Base-by-base conservation (phyloP, 2,797 vertebrate genomes). In the Toxotes lorentzi region DNA sequence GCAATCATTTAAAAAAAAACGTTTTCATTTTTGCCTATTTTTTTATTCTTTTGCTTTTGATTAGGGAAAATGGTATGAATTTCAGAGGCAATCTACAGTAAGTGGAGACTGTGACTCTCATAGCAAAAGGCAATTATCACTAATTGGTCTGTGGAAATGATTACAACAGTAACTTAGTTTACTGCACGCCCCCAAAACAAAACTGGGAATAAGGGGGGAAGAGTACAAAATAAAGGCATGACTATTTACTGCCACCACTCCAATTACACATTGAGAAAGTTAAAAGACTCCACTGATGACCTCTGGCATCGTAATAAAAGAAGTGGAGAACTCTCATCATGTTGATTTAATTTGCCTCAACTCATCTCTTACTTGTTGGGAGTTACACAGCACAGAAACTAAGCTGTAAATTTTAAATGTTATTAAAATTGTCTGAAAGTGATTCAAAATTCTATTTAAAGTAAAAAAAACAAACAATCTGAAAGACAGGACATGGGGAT, bases 281-380 rank as follows among this genome's bases (percentile, higher is more conserved):
- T 95, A 95, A 94, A 90, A 94, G 90, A 95, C 93, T 95, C 82
- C 61, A 3, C 83, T 76, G 84, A 93, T 90, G 89, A 93, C 92
- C 91, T 74, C 86, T 87, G 90, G 91, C 91, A 91, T 83, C 75
- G 69, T 91, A 92, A 94, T 92, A 87, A 94, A 91, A 85, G 83
- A 84, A 90, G 86, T 89, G 70, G 73, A 67, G 78, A 84, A 76
- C 79, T 88, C 89, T 91, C 77, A 92, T 92, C 85, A 88, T 73
- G 87, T 66, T 73, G 81, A 93, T 93, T 94, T 94, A 76, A 93
- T 94, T 93, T 84, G 48, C 75, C 56, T 66, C 48, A 64, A 68
- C 72, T 85, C 73, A 69, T 86, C 51, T 76, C 82, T 51, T 66
- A 76, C 73, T 86, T 75, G 72, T 69, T 85, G 45, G 27, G 19